Evolutionary conservation across 2,888 invertebrate species (phyloP).

Genomic region (Calameuta pallipes): DNA sequence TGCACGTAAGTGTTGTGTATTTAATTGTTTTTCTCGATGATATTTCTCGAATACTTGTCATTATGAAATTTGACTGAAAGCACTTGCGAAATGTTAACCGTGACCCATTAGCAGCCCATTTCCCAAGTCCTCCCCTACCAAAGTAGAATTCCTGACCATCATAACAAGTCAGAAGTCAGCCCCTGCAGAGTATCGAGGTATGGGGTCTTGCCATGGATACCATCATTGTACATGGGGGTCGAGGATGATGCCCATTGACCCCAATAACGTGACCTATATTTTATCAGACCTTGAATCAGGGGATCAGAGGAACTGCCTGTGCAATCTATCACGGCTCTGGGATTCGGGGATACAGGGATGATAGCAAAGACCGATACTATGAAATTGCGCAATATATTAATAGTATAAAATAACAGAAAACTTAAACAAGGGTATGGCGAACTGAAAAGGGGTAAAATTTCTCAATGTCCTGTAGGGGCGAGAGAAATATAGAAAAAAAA

Average conservation of each 20-base stretch:
- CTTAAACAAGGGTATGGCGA: neutral
- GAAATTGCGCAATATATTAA: too few relatives aligned
- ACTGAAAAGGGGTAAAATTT: neutral
- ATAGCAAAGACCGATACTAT: neutral
- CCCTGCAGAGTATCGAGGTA: neutral
- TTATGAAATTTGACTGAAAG: neutral
- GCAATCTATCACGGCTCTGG: neutral
- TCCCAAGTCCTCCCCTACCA: neutral
- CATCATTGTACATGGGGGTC: conserved; percentile 28
- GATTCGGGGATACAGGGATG: neutral
- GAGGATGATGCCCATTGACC: conserved; percentile 29
- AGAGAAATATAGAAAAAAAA: too few relatives aligned
- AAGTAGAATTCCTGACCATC: neutral
- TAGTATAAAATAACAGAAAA: neutral
- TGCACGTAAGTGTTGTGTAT: neutral
- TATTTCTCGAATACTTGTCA: neutral
- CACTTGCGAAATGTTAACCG: neutral
- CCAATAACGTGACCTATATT: conserved; percentile 39
- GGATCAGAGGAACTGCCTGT: neutral
- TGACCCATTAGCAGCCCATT: neutral
- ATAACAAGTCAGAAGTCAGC: neutral
- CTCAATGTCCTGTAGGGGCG: neutral
- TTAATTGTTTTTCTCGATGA: neutral
- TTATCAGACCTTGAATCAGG: neutral
- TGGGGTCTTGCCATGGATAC: conserved; percentile 32